Percentiles rank a stretch among this genome's conserved stretches.
phyloP scores from a whole-genome alignment of 2,113 vertebrate species.

The Sialia sialis region DNA sequence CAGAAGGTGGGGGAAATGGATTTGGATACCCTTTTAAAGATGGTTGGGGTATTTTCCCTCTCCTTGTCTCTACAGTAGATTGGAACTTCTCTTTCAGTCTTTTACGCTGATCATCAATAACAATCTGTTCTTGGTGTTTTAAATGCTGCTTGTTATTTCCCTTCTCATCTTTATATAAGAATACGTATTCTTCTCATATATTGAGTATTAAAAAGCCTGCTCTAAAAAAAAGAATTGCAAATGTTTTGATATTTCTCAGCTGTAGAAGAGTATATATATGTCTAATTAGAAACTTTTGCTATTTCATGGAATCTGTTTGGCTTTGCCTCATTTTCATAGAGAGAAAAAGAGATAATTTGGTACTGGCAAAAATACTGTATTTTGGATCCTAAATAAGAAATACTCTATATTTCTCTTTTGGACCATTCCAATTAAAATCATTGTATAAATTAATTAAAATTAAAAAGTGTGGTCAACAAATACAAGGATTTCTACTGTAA shows the following conservation, averaged over 20 bases:
- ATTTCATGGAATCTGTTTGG: not conserved
- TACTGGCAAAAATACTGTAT: not conserved
- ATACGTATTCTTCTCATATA: not conserved
- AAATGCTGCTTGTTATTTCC: not conserved
- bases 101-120: not conserved
- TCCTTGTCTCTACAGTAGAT: not conserved
- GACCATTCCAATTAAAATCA: not conserved
- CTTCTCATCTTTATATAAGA: not conserved
- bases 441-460: not conserved
- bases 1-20: not conserved
- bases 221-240: not conserved
- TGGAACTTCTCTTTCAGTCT: not conserved
- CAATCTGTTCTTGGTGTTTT: not conserved
- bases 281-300: not conserved
- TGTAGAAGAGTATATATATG: not conserved
- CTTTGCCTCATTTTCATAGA: not conserved
- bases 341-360: not conserved
- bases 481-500: not conserved
- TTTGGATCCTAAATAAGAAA: not conserved
- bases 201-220: not conserved
- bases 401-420: not conserved
- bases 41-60: rapidly evolving
- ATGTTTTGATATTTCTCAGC: not conserved
- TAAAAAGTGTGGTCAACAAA: not conserved
- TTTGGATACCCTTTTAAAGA: not conserved